phyloP scores from a whole-genome alignment of 2,888 invertebrate genomes.

The Eupelmus urozonus region DNA sequence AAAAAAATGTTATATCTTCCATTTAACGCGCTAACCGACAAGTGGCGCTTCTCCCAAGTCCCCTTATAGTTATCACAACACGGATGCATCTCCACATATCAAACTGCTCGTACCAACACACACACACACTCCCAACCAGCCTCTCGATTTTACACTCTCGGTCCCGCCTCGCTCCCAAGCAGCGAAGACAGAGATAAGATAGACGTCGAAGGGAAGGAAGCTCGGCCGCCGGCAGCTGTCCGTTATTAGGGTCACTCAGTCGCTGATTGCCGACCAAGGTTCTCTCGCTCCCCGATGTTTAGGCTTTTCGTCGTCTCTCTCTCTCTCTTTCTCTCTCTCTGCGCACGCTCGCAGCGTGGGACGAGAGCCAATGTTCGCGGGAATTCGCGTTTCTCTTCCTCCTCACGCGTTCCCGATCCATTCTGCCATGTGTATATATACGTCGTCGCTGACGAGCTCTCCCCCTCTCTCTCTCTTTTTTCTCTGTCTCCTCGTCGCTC shows the following conservation, averaged over 20 bases:
- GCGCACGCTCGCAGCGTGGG: background rate
- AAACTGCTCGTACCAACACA: too few relatives aligned
- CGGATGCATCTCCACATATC: background rate
- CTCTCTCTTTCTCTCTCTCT: background rate
- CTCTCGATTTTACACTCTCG: background rate
- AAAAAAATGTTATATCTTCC: too few relatives aligned
- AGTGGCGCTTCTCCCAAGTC: background rate
- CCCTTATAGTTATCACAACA: too few relatives aligned
- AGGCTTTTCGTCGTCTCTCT: constrained; percentile 64
- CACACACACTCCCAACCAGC: too few relatives aligned
- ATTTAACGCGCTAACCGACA: too few relatives aligned
- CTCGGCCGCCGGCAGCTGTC: constrained; percentile 19
- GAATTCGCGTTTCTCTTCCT: constrained; percentile 6
- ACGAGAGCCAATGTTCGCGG: constrained; percentile 8
- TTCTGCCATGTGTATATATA: background rate
- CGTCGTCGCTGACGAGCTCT: too few relatives aligned
- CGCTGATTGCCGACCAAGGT: constrained; percentile 72
- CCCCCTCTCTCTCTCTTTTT: too few relatives aligned
- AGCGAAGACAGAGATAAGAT: constrained; percentile 33
- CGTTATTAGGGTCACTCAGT: constrained; percentile 73
- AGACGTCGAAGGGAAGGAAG: constrained; percentile 6
- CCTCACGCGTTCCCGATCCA: background rate
- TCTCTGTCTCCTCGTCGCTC: too few relatives aligned
- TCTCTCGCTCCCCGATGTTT: constrained; percentile 66
- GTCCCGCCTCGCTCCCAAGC: background rate